These are phyloP conservation scores for Pluvianellus socialis DNA, from an alignment of 2,113 vertebrate genomes.

Conservation along the genomic window DNA sequence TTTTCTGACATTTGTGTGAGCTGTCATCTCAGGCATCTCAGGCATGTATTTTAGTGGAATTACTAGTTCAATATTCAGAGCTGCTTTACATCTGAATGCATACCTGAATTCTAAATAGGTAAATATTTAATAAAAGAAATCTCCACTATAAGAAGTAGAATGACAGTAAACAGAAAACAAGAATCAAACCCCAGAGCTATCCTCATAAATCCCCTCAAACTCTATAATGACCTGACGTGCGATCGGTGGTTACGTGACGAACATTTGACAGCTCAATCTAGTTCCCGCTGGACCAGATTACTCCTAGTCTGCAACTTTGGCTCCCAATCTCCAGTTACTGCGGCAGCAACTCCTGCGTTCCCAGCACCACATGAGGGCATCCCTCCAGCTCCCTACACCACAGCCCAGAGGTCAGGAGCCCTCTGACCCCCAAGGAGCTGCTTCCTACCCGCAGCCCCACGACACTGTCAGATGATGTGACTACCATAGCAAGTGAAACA, in stretches of 20 bases:
- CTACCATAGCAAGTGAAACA: rapidly evolving
- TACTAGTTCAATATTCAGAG: neutral
- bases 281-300: neutral
- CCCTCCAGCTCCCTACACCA: neutral
- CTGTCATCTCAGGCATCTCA: slow-evolving; percentile 5
- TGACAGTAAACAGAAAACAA: neutral
- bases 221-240: neutral
- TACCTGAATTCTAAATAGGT: neutral
- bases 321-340: neutral
- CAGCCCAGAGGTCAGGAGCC: neutral
- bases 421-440: neutral
- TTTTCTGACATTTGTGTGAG: slow-evolving; percentile 1
- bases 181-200: neutral
- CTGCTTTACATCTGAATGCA: neutral
- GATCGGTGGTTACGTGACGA: rapidly evolving
- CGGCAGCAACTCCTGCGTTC: neutral
- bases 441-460: neutral
- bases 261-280: neutral
- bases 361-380: rapidly evolving
- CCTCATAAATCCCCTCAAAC: neutral
- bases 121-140: neutral
- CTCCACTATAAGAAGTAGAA: neutral
- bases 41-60: neutral
- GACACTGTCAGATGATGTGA: too few species aligned
- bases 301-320: neutral